These are phyloP conservation scores for Papilio machaon DNA, from an alignment of 1,140 invertebrate species.

Conservation along the genomic window DNA sequence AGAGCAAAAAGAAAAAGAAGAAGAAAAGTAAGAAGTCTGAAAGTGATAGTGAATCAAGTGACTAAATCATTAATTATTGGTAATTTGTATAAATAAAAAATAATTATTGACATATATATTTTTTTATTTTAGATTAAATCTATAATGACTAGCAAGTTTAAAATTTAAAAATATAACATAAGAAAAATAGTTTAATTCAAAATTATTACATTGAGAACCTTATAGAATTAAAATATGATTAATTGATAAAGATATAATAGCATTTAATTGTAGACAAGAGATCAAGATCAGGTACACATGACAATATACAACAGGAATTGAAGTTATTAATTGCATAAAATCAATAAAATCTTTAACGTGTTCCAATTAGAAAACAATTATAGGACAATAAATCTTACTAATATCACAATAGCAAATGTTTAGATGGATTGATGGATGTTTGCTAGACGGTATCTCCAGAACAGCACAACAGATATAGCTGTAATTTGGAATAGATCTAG, in stretches of 20 bases:
- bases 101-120: constrained; percentile 18
- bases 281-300: constrained; percentile 22
- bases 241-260: neutral
- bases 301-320: neutral
- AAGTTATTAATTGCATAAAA: neutral
- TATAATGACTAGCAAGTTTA: constrained; percentile 16
- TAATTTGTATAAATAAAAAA: constrained; percentile 31
- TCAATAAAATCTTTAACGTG: neutral
- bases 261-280: constrained; percentile 7
- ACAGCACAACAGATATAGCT: too few species aligned
- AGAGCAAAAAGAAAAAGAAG: constrained; percentile 76
- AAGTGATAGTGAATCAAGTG: constrained; percentile 55
- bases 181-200: neutral
- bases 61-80: constrained; percentile 38
- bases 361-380: neutral
- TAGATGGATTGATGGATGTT: too few species aligned
- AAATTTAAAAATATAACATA: neutral
- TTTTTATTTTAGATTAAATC: constrained; percentile 25
- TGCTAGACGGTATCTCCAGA: too few species aligned
- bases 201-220: neutral
- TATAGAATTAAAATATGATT: neutral
- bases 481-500: too few species aligned
- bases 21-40: constrained; percentile 60
- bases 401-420: too few species aligned
- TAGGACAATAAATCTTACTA: too few species aligned